These are phyloP conservation scores for Phylloscopus whistleri DNA, from an alignment of 2,113 vertebrate genomes.

Conservation along the genomic window DNA sequence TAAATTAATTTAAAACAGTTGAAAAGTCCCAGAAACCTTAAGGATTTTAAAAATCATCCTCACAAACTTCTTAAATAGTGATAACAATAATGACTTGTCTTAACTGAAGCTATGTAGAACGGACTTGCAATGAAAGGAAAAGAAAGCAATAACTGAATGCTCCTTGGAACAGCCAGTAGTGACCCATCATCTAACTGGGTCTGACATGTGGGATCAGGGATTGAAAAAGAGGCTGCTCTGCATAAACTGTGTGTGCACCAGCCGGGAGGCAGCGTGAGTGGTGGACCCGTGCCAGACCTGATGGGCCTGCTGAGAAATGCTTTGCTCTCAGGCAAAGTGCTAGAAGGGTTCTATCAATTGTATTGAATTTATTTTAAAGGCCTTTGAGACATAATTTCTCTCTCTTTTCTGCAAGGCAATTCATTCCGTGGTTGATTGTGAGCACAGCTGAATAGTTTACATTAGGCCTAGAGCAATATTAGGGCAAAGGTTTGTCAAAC, in stretches of 20 bases:
- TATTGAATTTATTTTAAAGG: constrained; percentile 33
- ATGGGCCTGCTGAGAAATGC: constrained; percentile 34
- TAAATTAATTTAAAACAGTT: not conserved
- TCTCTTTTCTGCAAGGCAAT: constrained; percentile 31
- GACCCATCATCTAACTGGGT: not conserved
- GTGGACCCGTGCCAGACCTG: not conserved
- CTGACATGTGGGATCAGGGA: not conserved
- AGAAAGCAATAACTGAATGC: not conserved
- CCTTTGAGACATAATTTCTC: constrained; percentile 3
- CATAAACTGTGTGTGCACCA: not conserved
- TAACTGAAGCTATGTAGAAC: not conserved
- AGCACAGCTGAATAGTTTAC: constrained; percentile 37
- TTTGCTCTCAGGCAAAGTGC: constrained; percentile 21
- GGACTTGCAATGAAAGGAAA: not conserved
- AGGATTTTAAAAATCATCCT: not conserved
- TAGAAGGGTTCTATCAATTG: constrained; percentile 13
- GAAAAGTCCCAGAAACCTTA: not conserved
- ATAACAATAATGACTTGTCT: not conserved
- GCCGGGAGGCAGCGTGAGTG: not conserved
- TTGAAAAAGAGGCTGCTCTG: not conserved
- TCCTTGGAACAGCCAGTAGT: not conserved
- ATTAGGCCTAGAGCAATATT: constrained; percentile 7
- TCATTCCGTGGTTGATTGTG: constrained; percentile 24
- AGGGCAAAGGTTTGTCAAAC: constrained; percentile 31
- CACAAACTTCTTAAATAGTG: not conserved